These are phyloP conservation scores for Tupiocoris notatus DNA, from an alignment of 2,888 invertebrate species.

Conservation along the genomic window DNA sequence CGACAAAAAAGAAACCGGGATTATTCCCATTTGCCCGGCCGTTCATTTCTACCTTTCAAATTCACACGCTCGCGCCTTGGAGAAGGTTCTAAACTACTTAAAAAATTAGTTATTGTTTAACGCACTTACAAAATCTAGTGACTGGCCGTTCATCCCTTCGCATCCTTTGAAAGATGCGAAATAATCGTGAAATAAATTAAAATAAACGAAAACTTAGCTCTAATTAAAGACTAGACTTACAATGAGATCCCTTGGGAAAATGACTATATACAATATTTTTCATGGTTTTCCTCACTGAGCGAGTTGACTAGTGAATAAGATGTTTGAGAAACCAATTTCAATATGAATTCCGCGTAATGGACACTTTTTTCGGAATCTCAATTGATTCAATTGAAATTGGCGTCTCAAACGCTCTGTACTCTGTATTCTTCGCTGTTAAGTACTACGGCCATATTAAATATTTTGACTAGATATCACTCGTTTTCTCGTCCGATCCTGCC, in stretches of 20 bases:
- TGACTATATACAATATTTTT: conserved; percentile 45
- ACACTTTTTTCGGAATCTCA: neutral
- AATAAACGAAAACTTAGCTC: neutral
- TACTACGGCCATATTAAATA: conserved; percentile 37
- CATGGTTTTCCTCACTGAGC: conserved; percentile 2
- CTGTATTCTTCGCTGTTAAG: conserved; percentile 10
- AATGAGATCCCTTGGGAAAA: conserved; percentile 44
- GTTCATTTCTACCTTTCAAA: neutral
- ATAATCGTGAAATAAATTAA: conserved; percentile 13
- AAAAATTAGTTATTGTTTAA: conserved; percentile 31
- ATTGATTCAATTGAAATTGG: conserved; percentile 4
- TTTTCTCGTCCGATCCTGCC: conserved; percentile 9
- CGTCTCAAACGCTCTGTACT: neutral
- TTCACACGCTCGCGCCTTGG: conserved; percentile 1
- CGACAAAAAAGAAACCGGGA: neutral
- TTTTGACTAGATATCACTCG: conserved; percentile 45
- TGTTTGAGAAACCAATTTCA: neutral
- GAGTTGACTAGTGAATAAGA: neutral
- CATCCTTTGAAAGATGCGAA: conserved; percentile 16
- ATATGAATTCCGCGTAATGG: neutral
- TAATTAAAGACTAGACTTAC: conserved; percentile 39
- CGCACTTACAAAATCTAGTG: conserved; percentile 28
- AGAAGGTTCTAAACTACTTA: neutral
- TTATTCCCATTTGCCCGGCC: neutral
- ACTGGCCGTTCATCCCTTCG: conserved; percentile 33